These are phyloP conservation scores for Pangasius krempfi DNA, from an alignment of 2,797 vertebrate genomes.

Conservation along the genomic window DNA sequence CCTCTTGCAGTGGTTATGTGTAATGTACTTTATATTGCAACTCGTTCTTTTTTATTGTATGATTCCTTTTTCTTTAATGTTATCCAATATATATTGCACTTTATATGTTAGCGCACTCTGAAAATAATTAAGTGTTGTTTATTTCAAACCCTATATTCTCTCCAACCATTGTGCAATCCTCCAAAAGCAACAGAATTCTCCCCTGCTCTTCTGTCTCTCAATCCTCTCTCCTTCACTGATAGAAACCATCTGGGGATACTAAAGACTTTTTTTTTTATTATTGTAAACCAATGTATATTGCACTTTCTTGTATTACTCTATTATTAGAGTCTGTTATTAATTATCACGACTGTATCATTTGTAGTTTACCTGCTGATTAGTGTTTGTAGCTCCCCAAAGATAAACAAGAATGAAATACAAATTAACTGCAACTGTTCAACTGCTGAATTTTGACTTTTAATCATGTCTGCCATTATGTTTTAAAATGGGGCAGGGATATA, in stretches of 20 bases:
- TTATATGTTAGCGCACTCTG: neutral
- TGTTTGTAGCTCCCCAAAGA: neutral
- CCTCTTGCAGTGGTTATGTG: neutral
- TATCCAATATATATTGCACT: neutral
- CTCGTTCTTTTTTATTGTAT: neutral
- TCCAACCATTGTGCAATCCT: conserved; percentile 18
- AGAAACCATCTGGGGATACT: neutral
- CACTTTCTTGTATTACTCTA: neutral
- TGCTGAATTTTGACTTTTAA: no score
- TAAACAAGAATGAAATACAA: neutral
- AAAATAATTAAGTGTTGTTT: conserved; percentile 28
- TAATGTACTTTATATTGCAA: neutral
- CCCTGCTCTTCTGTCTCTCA: neutral
- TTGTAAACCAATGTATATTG: neutral
- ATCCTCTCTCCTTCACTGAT: conserved; percentile 22
- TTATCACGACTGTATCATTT: neutral
- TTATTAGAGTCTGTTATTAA: no score
- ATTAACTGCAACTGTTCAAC: no score
- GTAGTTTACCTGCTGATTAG: neutral
- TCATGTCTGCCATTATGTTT: no score
- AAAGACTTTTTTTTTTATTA: neutral
- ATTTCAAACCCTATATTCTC: conserved; percentile 17
- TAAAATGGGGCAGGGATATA: neutral
- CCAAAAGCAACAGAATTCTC: conserved; percentile 8
- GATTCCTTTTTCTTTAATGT: neutral